Percentiles rank a stretch among this genome's conserved stretches.
Evolutionary conservation across 2,113 vertebrate species (phyloP).

Genomic region (Cnemophilus loriae): DNA sequence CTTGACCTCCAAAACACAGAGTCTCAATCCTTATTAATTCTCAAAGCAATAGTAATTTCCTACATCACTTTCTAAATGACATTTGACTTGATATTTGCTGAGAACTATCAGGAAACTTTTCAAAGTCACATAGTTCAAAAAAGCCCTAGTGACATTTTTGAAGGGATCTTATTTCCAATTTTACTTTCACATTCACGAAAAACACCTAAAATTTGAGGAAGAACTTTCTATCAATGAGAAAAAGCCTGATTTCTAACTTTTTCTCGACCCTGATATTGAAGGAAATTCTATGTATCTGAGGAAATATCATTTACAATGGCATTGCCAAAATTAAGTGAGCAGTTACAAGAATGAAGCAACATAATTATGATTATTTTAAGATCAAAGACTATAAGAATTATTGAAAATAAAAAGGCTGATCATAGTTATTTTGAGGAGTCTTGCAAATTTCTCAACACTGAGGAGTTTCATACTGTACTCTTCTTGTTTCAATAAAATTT

Average conservation of each 20-base stretch:
- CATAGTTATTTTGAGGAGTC: not conserved
- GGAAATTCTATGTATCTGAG: not conserved
- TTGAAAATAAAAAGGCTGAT: not conserved
- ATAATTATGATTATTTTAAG: not conserved
- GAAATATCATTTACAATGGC: not conserved
- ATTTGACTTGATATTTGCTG: slow-evolving; percentile 12
- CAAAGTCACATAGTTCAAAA: not conserved
- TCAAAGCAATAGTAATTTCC: slow-evolving; percentile 41
- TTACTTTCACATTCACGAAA: not conserved
- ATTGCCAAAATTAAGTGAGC: not conserved
- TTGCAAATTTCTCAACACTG: not conserved
- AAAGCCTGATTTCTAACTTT: not conserved
- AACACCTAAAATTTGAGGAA: not conserved
- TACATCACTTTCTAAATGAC: not conserved
- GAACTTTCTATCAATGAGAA: not conserved
- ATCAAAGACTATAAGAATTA: not conserved
- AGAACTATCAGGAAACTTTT: not conserved
- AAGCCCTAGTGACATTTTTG: not conserved
- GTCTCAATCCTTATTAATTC: slow-evolving; percentile 18
- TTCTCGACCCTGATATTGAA: not conserved
- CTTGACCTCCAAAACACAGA: not conserved
- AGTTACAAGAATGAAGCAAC: not conserved
- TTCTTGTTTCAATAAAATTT: not conserved
- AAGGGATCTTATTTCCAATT: not conserved
- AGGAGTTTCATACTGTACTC: not conserved